A percentile compares a stretch with the other conserved stretches of the same genome.
phyloP scores from a whole-genome alignment of 37 sponge, comb jelly and placozoan genomes.

The Beroe forskalii region DNA sequence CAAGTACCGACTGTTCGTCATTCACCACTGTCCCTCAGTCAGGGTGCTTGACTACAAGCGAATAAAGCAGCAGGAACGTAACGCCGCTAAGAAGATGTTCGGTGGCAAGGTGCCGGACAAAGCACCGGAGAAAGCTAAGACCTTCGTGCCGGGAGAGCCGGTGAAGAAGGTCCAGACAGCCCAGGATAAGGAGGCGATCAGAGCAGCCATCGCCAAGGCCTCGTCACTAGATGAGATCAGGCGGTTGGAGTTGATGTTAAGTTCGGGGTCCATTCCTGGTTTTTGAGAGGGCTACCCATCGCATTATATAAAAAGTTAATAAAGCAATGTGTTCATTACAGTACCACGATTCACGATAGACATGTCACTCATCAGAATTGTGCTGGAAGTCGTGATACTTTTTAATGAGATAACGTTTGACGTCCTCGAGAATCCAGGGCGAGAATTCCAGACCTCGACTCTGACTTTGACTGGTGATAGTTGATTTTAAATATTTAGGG shows the following conservation, averaged over 20 bases:
- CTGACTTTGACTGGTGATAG: too few species aligned
- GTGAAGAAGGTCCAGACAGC: conserved; percentile 36
- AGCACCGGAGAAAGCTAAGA: conserved; percentile 68
- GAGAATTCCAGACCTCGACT: too few species aligned
- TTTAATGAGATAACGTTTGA: too few species aligned
- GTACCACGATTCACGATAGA: too few species aligned
- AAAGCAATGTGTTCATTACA: too few species aligned
- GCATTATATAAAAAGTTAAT: too few species aligned
- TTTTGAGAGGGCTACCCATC: too few species aligned
- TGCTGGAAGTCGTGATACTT: too few species aligned
- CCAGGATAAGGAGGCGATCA: conserved; percentile 38
- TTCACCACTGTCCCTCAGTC: conserved; percentile 79
- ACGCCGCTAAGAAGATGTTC: conserved; percentile 77
- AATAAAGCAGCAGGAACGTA: conserved; percentile 81
- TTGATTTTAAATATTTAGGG: too few species aligned
- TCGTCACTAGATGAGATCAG: conserved; percentile 87
- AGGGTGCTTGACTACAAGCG: conserved; percentile 87
- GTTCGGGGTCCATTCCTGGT: conserved; percentile 57
- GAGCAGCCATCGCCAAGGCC: conserved; percentile 91
- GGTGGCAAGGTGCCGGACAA: conserved; percentile 71
- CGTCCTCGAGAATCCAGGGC: too few species aligned
- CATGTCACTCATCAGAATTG: too few species aligned
- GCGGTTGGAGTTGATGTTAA: conserved; percentile 83
- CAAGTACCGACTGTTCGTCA: conserved; percentile 81
- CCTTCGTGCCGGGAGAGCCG: conserved; percentile 68